These are phyloP conservation scores for Hesperia comma DNA, from an alignment of 2,888 invertebrate species.

Conservation along the genomic window DNA sequence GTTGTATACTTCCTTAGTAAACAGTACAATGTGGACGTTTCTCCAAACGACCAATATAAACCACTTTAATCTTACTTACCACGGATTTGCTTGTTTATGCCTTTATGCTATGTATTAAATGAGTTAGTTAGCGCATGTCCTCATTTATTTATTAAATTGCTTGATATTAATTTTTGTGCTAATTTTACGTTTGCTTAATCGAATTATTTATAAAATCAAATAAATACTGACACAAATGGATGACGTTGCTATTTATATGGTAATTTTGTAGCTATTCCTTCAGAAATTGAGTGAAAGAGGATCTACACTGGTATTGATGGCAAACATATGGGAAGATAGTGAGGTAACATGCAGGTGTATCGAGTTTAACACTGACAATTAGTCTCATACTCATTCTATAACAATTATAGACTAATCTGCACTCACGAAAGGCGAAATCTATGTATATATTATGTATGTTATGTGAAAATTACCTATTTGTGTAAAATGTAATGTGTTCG, in stretches of 20 bases:
- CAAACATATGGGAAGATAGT: constrained; percentile 70
- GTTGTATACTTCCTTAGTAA: too few species aligned
- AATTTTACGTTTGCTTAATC: too few species aligned
- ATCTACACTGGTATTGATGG: constrained; percentile 77
- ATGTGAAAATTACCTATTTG: too few species aligned
- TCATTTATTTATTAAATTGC: too few species aligned
- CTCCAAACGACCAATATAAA: too few species aligned
- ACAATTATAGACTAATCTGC: not conserved
- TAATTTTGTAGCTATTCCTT: constrained; percentile 73
- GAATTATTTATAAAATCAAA: too few species aligned
- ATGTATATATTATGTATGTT: too few species aligned
- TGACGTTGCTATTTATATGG: not conserved
- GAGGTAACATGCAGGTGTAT: constrained; percentile 62
- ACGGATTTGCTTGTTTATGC: not conserved
- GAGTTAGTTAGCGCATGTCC: too few species aligned
- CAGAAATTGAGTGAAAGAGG: constrained; percentile 81
- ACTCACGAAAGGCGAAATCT: too few species aligned
- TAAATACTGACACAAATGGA: not conserved
- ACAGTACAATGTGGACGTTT: too few species aligned
- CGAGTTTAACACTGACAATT: constrained; percentile 7
- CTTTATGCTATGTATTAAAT: not conserved
- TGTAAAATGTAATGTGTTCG: not conserved
- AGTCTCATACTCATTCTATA: constrained; percentile 26
- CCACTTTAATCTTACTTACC: not conserved
- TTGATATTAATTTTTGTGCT: too few species aligned